These are phyloP conservation scores for Baccha elongata DNA, from an alignment of 2,888 invertebrate species.

Conservation along the genomic window DNA sequence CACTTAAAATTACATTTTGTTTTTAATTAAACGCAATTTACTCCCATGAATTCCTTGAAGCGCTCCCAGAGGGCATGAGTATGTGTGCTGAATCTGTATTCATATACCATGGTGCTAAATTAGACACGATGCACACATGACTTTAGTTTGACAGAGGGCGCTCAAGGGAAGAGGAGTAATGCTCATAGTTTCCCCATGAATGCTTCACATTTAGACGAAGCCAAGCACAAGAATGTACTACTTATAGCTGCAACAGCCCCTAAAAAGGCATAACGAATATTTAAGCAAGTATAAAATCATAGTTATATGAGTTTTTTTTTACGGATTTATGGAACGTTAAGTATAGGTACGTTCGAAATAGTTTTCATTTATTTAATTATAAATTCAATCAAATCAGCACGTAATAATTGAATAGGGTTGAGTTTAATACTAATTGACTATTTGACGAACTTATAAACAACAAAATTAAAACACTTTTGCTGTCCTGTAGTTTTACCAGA, in stretches of 20 bases:
- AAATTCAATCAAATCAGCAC: too few relatives aligned
- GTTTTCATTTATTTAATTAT: slow-evolving; percentile 73
- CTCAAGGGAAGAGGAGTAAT: slow-evolving; percentile 20
- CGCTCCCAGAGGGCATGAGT: slow-evolving; percentile 3
- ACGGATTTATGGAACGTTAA: slow-evolving; percentile 73
- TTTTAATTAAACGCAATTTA: slow-evolving; percentile 69
- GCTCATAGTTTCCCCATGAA: neutral
- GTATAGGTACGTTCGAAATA: slow-evolving; percentile 62
- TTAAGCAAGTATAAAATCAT: slow-evolving; percentile 70
- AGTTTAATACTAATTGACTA: too few relatives aligned
- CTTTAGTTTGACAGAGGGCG: slow-evolving; percentile 37
- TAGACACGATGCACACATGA: slow-evolving; percentile 65
- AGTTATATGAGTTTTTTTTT: slow-evolving; percentile 73
- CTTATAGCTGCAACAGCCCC: slow-evolving; percentile 31
- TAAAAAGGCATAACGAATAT: slow-evolving; percentile 41
- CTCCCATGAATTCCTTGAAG: slow-evolving; percentile 50
- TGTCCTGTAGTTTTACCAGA: too few relatives aligned
- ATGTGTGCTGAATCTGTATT: slow-evolving; percentile 34
- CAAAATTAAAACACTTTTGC: too few relatives aligned
- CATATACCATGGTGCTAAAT: slow-evolving; percentile 47
- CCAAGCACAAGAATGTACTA: slow-evolving; percentile 38
- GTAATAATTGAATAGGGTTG: too few relatives aligned
- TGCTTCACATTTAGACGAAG: neutral
- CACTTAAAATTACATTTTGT: slow-evolving; percentile 72
- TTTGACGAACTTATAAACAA: too few relatives aligned